phyloP scores from a whole-genome alignment of 2,888 invertebrate species.

The Thymelicus acteon region DNA sequence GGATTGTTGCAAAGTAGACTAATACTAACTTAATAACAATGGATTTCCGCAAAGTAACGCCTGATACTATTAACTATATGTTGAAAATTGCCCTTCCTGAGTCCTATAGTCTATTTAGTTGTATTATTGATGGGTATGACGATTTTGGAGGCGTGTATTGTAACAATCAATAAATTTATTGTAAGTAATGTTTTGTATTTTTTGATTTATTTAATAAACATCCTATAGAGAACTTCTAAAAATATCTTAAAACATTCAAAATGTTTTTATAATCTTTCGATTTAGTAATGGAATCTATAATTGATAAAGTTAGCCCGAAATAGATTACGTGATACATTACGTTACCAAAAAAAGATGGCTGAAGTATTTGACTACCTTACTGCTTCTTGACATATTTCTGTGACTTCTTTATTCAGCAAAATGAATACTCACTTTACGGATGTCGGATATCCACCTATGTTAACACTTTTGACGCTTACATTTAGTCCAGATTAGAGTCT shows the following conservation, averaged over 20 bases:
- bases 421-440: not conserved
- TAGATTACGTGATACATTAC: no score
- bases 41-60: no score
- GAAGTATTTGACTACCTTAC: no score
- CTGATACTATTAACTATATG: no score
- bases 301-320: no score
- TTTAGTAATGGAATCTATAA: not conserved
- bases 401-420: not conserved
- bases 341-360: no score
- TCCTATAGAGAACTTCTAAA: not conserved
- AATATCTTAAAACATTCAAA: not conserved
- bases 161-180: slow-evolving; percentile 21
- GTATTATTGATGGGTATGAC: not conserved
- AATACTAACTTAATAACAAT: no score
- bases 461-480: not conserved
- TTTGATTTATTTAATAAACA: slow-evolving; percentile 6
- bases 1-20: no score
- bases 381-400: no score
- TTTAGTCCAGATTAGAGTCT: not conserved
- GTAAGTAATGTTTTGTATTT: slow-evolving; percentile 6
- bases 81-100: not conserved
- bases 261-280: not conserved
- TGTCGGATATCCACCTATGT: not conserved
- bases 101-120: not conserved
- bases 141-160: not conserved